phyloP scores from a whole-genome alignment of 2,113 vertebrate species.

The Pachypanchax playfairii region DNA sequence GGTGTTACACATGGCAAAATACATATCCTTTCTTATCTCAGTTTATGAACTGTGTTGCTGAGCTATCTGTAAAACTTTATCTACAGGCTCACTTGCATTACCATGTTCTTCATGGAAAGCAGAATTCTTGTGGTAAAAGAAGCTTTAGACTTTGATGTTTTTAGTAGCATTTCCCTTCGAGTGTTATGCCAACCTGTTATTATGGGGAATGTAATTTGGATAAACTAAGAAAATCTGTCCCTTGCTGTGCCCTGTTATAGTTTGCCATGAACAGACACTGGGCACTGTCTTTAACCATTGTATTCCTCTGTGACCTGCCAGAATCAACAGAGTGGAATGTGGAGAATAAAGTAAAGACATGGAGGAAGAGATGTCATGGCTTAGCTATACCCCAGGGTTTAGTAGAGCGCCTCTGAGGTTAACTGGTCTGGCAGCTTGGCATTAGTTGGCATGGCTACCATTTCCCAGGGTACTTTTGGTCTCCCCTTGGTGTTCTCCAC shows the following conservation, averaged over 20 bases:
- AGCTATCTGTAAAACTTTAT: conserved; percentile 43
- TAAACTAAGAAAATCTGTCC: conserved; percentile 36
- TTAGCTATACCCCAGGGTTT: conserved; percentile 62
- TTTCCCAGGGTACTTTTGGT: conserved; percentile 60
- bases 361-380: conserved; percentile 69
- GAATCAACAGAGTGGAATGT: conserved; percentile 52
- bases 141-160: conserved; percentile 72
- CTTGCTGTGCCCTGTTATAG: conserved; percentile 24
- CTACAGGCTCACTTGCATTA: conserved; percentile 55
- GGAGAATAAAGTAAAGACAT: conserved; percentile 40
- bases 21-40: conserved; percentile 37
- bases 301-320: conserved; percentile 49
- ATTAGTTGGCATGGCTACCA: conserved; percentile 74
- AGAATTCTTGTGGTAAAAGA: conserved; percentile 48
- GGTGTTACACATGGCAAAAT: conserved; percentile 11
- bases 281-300: conserved; percentile 23
- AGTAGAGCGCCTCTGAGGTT: conserved; percentile 71
- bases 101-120: conserved; percentile 54
- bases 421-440: conserved; percentile 69
- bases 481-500: conserved; percentile 46
- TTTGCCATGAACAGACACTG: conserved; percentile 37
- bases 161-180: conserved; percentile 26
- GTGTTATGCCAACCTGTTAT: conserved; percentile 37
- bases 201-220: conserved; percentile 59
- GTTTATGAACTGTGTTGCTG: conserved; percentile 45